Evolutionary conservation across 2,797 vertebrate genomes (phyloP).

Genomic region (Sternotherus odoratus): DNA sequence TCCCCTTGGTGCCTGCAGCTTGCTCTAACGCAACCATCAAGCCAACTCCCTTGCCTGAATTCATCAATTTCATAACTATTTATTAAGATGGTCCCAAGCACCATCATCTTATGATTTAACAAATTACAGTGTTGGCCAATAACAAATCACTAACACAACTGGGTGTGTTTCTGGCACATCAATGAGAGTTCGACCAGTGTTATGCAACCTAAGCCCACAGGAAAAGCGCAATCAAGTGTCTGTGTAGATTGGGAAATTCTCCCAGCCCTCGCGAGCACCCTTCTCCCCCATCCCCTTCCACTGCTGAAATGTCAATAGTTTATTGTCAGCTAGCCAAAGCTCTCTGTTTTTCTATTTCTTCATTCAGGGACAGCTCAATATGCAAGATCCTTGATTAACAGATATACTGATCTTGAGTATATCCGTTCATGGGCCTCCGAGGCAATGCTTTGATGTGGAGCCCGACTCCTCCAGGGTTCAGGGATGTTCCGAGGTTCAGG

Average conservation of each 20-base stretch:
- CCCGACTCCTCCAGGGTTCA: not conserved
- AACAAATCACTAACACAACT: not conserved
- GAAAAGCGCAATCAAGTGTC: not conserved
- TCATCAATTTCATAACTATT: not conserved
- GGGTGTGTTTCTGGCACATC: not conserved
- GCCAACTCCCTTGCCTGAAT: not conserved
- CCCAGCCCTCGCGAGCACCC: not conserved
- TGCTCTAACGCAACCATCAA: not conserved
- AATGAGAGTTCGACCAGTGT: accelerated
- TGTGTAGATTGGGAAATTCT: not conserved
- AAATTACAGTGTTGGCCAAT: not conserved
- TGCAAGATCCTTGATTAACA: not conserved
- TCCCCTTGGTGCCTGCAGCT: not conserved
- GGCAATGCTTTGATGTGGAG: not conserved
- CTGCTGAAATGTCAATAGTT: not conserved
- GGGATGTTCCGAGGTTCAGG: not conserved
- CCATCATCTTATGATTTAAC: not conserved
- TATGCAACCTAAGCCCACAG: not conserved
- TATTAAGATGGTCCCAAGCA: not conserved
- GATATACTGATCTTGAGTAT: not conserved
- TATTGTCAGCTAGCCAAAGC: not conserved
- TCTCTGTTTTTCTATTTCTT: not conserved
- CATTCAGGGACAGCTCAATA: not conserved
- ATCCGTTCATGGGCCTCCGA: not conserved
- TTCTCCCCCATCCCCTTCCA: not conserved